These are phyloP conservation scores for Brachyptera putata DNA, from an alignment of 2,888 invertebrate species.

Conservation along the genomic window DNA sequence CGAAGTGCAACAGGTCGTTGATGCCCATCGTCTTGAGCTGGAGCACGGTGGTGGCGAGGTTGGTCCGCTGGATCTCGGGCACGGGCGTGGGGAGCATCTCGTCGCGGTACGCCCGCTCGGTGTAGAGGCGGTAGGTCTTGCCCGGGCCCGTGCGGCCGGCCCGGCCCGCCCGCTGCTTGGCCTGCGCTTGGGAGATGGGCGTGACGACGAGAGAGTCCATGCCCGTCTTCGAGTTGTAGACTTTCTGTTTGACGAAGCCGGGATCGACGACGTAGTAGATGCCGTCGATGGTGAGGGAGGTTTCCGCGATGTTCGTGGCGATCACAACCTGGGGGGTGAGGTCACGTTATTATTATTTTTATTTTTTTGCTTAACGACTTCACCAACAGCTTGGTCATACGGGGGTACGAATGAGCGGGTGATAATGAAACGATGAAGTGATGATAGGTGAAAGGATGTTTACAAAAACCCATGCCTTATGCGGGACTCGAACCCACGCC, in stretches of 20 bases:
- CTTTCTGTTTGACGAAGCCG: slow-evolving; percentile 99
- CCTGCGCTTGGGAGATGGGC: slow-evolving; percentile 97
- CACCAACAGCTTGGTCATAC: no score
- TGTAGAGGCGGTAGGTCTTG: slow-evolving; percentile 94
- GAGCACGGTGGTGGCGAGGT: slow-evolving; percentile 85
- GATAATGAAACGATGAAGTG: no score
- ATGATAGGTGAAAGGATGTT: no score
- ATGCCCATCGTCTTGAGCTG: slow-evolving; percentile 99
- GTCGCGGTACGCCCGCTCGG: slow-evolving; percentile 95
- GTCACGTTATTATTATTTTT: no score
- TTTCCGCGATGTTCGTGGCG: slow-evolving; percentile 99
- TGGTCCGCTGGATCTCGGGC: slow-evolving; percentile 98
- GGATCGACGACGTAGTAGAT: slow-evolving; percentile 99
- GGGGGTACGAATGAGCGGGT: no score
- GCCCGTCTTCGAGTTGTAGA: slow-evolving; percentile 94
- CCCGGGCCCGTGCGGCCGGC: slow-evolving; percentile 98
- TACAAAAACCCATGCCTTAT: no score
- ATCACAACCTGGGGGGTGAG: slow-evolving; percentile 68
- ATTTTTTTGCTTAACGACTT: no score
- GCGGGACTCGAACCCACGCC: no score
- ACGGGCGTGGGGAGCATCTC: slow-evolving; percentile 98
- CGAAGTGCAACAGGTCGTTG: slow-evolving; percentile 95
- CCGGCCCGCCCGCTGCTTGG: slow-evolving; percentile 93
- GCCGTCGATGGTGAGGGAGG: slow-evolving; percentile 97
- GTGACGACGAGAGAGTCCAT: slow-evolving; percentile 99